A percentile compares a stretch with the other conserved stretches of the same genome.
phyloP scores from a whole-genome alignment of 2,797 vertebrate species.

The Acanthopagrus latus region DNA sequence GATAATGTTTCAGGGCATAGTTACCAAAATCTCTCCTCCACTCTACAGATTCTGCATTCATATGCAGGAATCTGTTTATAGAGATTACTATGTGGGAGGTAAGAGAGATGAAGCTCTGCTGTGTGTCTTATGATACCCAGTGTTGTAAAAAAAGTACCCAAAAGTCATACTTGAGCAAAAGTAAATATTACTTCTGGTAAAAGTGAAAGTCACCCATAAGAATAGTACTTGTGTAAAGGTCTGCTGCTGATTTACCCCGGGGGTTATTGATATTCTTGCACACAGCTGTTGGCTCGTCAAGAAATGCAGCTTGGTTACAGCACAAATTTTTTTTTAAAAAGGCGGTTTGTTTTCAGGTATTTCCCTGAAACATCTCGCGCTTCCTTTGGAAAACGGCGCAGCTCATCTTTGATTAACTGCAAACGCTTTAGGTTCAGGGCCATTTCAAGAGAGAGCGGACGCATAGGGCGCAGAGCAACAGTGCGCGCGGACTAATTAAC shows the following conservation, averaged over 20 bases:
- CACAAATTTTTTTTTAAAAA: background rate
- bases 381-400: conserved; percentile 36
- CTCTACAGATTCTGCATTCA: too few relatives aligned
- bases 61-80: too few relatives aligned
- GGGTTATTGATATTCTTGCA: background rate
- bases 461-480: conserved; percentile 68
- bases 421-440: conserved; percentile 40
- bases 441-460: conserved; percentile 53
- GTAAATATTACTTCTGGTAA: too few relatives aligned
- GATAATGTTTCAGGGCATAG: too few relatives aligned
- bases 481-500: conserved; percentile 82
- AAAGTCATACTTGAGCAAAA: too few relatives aligned
- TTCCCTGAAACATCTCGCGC: conserved; percentile 48
- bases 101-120: background rate
- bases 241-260: background rate
- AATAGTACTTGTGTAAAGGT: too few relatives aligned
- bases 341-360: background rate
- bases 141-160: too few relatives aligned
- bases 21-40: too few relatives aligned
- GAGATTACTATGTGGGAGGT: background rate
- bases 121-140: background rate
- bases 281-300: background rate
- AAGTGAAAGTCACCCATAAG: too few relatives aligned
- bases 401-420: conserved; percentile 57
- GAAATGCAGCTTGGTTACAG: background rate